These are phyloP conservation scores for Tridacna gigas DNA, from an alignment of 2,888 invertebrate species.

Conservation along the genomic window DNA sequence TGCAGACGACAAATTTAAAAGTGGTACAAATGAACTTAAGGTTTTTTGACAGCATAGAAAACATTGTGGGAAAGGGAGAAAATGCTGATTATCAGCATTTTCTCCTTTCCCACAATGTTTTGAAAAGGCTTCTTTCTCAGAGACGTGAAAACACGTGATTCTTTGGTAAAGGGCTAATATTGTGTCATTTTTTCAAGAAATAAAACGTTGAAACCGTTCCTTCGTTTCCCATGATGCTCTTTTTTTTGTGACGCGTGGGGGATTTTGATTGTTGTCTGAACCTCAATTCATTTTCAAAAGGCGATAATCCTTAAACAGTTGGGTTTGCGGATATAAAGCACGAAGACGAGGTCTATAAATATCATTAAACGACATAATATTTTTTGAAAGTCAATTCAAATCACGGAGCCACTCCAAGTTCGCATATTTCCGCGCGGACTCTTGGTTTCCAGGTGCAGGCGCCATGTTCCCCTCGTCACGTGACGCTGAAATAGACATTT, in stretches of 20 bases:
- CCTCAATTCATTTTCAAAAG: slow-evolving; percentile 54
- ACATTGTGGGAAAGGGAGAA: too few species aligned
- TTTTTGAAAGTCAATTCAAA: slow-evolving; percentile 61
- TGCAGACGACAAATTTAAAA: too few species aligned
- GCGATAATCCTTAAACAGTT: slow-evolving; percentile 63
- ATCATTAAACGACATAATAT: slow-evolving; percentile 61
- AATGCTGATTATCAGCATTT: too few species aligned
- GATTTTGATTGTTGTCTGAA: slow-evolving; percentile 13
- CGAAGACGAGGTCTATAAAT: slow-evolving; percentile 57
- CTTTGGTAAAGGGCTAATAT: not conserved
- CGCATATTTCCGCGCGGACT: slow-evolving; percentile 49
- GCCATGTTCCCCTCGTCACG: not conserved
- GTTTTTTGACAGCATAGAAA: too few species aligned
- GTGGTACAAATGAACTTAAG: too few species aligned
- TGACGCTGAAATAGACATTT: slow-evolving; percentile 9
- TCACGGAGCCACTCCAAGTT: slow-evolving; percentile 58
- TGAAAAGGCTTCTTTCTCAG: not conserved
- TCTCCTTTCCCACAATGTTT: too few species aligned
- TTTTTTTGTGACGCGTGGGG: not conserved
- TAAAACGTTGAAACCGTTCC: too few species aligned
- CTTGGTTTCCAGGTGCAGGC: slow-evolving; percentile 57
- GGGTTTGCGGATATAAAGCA: slow-evolving; percentile 60
- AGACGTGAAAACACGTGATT: not conserved
- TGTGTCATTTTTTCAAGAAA: too few species aligned
- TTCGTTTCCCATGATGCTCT: not conserved